Evolutionary conservation across 2,797 vertebrate species (phyloP).

Genomic region (Scomberomorus guttatus): DNA sequence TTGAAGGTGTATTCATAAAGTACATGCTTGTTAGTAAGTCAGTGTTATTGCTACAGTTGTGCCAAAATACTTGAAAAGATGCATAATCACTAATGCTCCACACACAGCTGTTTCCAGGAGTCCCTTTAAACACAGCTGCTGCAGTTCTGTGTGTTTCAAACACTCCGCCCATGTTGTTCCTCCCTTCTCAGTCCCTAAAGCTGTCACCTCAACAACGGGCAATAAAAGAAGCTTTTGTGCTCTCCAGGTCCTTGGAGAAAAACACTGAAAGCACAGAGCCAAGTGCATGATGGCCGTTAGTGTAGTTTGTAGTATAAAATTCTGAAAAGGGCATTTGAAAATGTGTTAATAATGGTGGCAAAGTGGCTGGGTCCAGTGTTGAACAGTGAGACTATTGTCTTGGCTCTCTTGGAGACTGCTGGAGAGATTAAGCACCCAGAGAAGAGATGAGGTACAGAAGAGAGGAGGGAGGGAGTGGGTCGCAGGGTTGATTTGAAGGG

Average conservation of each 20-base stretch:
- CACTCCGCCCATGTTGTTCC: constrained; percentile 75
- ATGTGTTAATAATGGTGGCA: constrained; percentile 85
- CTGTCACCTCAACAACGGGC: constrained; percentile 84
- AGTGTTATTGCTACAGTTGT: constrained; percentile 74
- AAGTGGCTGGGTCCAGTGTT: constrained; percentile 75
- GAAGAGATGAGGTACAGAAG: constrained; percentile 79
- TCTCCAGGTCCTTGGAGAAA: constrained; percentile 58
- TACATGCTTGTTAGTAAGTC: constrained; percentile 72
- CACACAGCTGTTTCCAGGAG: constrained; percentile 85
- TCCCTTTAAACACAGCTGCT: constrained; percentile 86
- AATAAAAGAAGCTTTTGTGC: constrained; percentile 75
- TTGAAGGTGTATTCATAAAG: constrained; percentile 75
- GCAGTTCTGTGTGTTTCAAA: constrained; percentile 72
- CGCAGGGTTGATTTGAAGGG: constrained; percentile 77
- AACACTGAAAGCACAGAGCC: constrained; percentile 61
- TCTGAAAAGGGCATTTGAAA: constrained; percentile 82
- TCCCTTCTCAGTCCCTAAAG: constrained; percentile 77
- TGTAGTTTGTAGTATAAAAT: constrained; percentile 74
- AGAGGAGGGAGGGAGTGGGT: constrained; percentile 69
- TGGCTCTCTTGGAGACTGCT: constrained; percentile 81
- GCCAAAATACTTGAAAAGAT: constrained; percentile 83
- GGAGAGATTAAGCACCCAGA: constrained; percentile 82
- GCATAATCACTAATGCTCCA: constrained; percentile 75
- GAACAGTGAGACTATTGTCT: constrained; percentile 88
- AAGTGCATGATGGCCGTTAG: constrained; percentile 70